These are phyloP conservation scores for Hydrolagus colliei DNA, from an alignment of 2,797 vertebrate species.

Conservation along the genomic window DNA sequence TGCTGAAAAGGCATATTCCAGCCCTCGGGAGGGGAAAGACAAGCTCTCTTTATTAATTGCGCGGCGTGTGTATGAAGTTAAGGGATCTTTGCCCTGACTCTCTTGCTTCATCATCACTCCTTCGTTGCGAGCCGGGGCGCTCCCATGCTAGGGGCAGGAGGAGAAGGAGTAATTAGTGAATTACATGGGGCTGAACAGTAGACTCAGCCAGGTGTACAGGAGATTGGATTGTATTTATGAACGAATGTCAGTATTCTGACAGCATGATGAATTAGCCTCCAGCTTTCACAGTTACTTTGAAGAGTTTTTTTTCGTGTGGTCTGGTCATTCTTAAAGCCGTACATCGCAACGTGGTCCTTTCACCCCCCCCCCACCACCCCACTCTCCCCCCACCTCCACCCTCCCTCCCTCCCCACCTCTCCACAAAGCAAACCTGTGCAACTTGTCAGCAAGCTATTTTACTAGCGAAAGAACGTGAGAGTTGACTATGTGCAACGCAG, in stretches of 20 bases:
- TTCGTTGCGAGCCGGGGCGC: conserved; percentile 36
- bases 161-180: conserved; percentile 49
- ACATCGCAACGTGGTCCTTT: no score
- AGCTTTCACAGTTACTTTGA: conserved; percentile 50
- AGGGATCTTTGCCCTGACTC: conserved; percentile 39
- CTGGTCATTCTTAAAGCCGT: conserved; percentile 58
- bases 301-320: conserved; percentile 61
- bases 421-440: neutral
- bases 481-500: neutral
- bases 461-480: neutral
- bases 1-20: conserved; percentile 62
- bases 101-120: conserved; percentile 41
- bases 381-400: no score
- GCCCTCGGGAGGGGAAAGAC: conserved; percentile 51
- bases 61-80: conserved; percentile 43
- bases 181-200: conserved; percentile 52
- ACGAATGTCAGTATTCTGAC: conserved; percentile 77
- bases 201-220: conserved; percentile 66
- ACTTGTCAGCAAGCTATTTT: conserved; percentile 2
- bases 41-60: conserved; percentile 60
- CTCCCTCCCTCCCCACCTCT: no score
- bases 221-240: conserved; percentile 73
- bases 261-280: conserved; percentile 69
- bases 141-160: conserved; percentile 40
- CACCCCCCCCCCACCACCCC: no score